These are phyloP conservation scores for Hylomyscus alleni DNA, from an alignment of 2,797 vertebrate genomes.

Conservation along the genomic window DNA sequence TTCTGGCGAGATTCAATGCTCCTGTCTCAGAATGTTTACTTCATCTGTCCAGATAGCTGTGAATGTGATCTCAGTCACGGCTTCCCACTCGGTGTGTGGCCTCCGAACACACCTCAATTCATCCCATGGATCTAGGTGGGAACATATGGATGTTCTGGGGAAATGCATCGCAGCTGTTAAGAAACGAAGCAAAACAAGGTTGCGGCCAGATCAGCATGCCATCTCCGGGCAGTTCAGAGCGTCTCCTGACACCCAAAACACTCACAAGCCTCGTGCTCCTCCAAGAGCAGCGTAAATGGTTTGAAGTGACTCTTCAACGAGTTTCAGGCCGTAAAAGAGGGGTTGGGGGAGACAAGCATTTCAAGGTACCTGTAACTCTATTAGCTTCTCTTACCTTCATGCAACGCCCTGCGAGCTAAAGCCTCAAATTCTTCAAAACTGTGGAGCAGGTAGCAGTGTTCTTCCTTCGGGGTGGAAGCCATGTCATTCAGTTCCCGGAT, in stretches of 20 bases:
- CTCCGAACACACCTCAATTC: constrained; percentile 77
- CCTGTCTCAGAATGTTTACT: constrained; percentile 62
- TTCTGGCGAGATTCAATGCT: constrained; percentile 32
- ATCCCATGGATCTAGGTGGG: constrained; percentile 64
- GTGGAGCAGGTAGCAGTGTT: constrained; percentile 98
- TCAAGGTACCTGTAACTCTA: neutral
- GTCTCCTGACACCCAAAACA: neutral
- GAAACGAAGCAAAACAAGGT: constrained; percentile 50
- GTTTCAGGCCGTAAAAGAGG: neutral
- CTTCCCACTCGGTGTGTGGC: constrained; percentile 73
- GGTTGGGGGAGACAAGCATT: neutral
- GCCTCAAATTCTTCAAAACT: constrained; percentile 99
- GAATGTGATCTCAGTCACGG: constrained; percentile 56
- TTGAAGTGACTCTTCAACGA: neutral
- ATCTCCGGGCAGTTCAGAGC: constrained; percentile 7
- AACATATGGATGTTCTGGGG: constrained; percentile 40
- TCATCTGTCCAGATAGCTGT: constrained; percentile 52
- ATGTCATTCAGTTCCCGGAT: constrained; percentile 98
- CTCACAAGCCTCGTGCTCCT: neutral
- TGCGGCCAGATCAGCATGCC: constrained; percentile 36
- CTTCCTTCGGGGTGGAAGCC: constrained; percentile 97
- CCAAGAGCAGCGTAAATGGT: rapidly evolving
- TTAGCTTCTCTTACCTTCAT: constrained; percentile 93
- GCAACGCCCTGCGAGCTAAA: constrained; percentile 95
- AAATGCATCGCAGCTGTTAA: constrained; percentile 57